Conservation (phyloP, 1,140 invertebrate species). For the Prorops nasuta region DNA sequence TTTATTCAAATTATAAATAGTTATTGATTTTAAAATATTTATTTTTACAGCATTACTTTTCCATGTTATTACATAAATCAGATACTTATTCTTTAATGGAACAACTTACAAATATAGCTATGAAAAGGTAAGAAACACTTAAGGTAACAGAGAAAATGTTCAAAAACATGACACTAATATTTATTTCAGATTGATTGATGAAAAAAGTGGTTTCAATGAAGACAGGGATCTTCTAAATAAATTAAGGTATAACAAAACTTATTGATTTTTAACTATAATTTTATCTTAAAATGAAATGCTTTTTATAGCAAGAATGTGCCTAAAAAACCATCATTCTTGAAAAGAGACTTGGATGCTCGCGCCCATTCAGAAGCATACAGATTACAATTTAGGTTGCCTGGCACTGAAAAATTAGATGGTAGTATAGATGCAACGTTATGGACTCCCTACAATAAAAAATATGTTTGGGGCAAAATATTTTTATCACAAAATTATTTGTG, state of each 20-base stretch:
- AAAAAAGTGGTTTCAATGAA: slow-evolving; percentile 80
- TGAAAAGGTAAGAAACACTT: slow-evolving; percentile 79
- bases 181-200: slow-evolving; percentile 75
- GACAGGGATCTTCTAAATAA: slow-evolving; percentile 81
- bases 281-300: slow-evolving; percentile 4
- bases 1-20: background rate
- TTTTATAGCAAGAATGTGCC: slow-evolving; percentile 73
- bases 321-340: slow-evolving; percentile 84
- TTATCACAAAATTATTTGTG: slow-evolving; percentile 94
- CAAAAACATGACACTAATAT: too few relatives aligned
- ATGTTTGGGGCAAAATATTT: slow-evolving; percentile 87
- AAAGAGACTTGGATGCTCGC: slow-evolving; percentile 92
- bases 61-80: slow-evolving; percentile 83
- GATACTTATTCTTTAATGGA: slow-evolving; percentile 92
- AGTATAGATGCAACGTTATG: slow-evolving; percentile 85
- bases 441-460: slow-evolving; percentile 93
- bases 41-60: slow-evolving; percentile 77
- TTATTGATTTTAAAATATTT: slow-evolving; percentile 10
- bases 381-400: slow-evolving; percentile 81
- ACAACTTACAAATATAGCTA: slow-evolving; percentile 94
- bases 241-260: slow-evolving; percentile 61
- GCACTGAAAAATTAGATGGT: slow-evolving; percentile 89
- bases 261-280: background rate
- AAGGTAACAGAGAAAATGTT: too few relatives aligned
- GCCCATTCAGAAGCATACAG: slow-evolving; percentile 87